Evolutionary conservation across 2,888 invertebrate genomes (phyloP).

Genomic region (Alsophila aescularia): DNA sequence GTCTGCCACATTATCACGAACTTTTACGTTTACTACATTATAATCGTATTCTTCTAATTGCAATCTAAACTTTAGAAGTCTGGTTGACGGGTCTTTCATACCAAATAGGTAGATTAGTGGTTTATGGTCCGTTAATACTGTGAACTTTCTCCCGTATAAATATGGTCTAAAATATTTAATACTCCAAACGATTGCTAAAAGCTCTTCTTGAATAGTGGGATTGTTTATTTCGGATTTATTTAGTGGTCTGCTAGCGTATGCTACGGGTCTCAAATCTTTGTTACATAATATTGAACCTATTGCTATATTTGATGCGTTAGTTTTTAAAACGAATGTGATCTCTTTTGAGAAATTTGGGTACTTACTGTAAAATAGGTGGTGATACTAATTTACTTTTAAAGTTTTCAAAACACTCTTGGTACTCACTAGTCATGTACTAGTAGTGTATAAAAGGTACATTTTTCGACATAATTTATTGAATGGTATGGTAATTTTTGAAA

Average conservation of each 20-base stretch:
- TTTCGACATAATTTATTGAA: background rate
- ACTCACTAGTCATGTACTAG: too few species aligned
- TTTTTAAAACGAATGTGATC: background rate
- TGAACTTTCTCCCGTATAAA: slow-evolving; percentile 13
- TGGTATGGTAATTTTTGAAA: background rate
- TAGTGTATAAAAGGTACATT: background rate
- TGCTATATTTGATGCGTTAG: background rate
- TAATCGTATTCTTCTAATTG: slow-evolving; percentile 20
- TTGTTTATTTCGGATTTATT: background rate
- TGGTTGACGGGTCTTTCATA: slow-evolving; percentile 25
- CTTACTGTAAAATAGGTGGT: background rate
- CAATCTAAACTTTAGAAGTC: slow-evolving; percentile 22
- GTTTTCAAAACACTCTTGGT: background rate
- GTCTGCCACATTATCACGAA: slow-evolving; percentile 3
- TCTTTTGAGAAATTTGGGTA: background rate
- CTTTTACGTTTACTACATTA: background rate
- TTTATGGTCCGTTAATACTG: too few species aligned
- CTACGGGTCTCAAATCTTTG: too few species aligned
- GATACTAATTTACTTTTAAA: background rate
- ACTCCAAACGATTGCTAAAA: background rate
- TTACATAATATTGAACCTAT: too few species aligned
- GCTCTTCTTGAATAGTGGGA: background rate
- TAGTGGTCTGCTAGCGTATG: too few species aligned
- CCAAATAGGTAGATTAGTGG: too few species aligned
- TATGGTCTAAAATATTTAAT: slow-evolving; percentile 6